Evolutionary conservation across 1,140 invertebrate genomes (phyloP), one percentile per base, ranked within the genome.

Genomic region (Ganaspis sp.): DNA sequence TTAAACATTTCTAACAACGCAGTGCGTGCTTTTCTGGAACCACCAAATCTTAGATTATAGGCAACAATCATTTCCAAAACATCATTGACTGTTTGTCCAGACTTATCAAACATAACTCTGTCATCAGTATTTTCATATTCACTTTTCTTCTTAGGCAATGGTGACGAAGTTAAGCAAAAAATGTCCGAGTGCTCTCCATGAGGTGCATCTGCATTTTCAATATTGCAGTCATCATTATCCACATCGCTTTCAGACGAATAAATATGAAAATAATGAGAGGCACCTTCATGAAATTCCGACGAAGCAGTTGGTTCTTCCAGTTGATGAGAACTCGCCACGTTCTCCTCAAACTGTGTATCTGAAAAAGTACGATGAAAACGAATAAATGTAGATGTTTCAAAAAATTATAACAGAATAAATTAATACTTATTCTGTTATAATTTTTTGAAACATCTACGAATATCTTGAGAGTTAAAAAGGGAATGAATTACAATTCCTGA

Each of bases 61-160:
- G 75, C 72, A 11, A 17, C 17, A n/a, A 73, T 38, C 58, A 80
- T 77, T 42, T 73, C 70, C 5, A 73, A 54, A 4, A 76, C 74
- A 34, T 79, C 71, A 12, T 23, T 54, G 34, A 79, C 69, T 19
- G 69, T 42, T 15, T 76, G 12, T n/a, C 42, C 70, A 1, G 74
- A 71, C 21, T 15, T 69, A 19, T 38, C 11, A 53, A 80, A 80
- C 78, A 80, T 80, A 15, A 73, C 69, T 49, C n/a, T 49, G 6
- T 0, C n/a, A 45, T 45, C 12, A n/a, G 12, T 1, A 45, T 49
- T 4, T 49, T 49, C 15, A n/a, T 17, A 49, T 17, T 17, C 8
- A 49, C 6, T 49, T 17, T 49, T 4, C n/a, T 49, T 17, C 2
- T 49, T 4, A 4, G 45, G 15, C n/a, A 49, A 1, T n/a, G 45